Conservation (phyloP, 2,888 invertebrate species). For the Eristalinus sepulchralis region DNA sequence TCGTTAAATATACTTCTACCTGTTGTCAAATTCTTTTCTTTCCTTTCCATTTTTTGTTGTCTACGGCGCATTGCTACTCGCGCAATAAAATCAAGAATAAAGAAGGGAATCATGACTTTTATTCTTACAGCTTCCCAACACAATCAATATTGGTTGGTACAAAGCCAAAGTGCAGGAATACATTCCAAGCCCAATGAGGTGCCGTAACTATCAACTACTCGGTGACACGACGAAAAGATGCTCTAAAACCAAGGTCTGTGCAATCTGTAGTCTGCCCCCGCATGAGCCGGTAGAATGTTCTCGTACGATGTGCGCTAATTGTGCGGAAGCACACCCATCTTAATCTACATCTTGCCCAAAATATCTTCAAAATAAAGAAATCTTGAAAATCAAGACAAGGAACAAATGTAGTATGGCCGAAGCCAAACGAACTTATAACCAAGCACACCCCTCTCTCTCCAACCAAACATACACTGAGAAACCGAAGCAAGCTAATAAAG, state of each 20-base stretch:
- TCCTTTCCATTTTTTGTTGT: too few relatives aligned
- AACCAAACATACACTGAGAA: neutral
- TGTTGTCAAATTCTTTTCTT: too few relatives aligned
- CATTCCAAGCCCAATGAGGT: constrained; percentile 57
- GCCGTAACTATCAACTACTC: constrained; percentile 41
- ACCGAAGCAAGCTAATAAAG: neutral
- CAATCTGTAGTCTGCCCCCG: constrained; percentile 47
- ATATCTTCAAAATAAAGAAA: neutral
- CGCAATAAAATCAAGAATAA: too few relatives aligned
- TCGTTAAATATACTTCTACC: too few relatives aligned
- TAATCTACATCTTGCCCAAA: constrained; percentile 34
- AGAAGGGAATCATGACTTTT: too few relatives aligned
- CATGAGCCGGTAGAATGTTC: constrained; percentile 32
- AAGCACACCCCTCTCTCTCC: neutral
- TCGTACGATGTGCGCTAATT: constrained; percentile 47
- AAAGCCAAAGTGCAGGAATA: too few relatives aligned
- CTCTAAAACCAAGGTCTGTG: constrained; percentile 39
- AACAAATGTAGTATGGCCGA: constrained; percentile 40
- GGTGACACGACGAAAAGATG: constrained; percentile 55
- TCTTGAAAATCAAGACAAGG: constrained; percentile 30
- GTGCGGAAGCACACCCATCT: constrained; percentile 40
- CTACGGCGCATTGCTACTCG: too few relatives aligned
- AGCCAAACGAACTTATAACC: constrained; percentile 5
- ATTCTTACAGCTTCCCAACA: too few relatives aligned
- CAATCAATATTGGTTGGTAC: too few relatives aligned